Evolutionary conservation across 2,888 invertebrate species (phyloP), one percentile per base, ranked within the genome.

Genomic region (Gryllus longicercus): DNA sequence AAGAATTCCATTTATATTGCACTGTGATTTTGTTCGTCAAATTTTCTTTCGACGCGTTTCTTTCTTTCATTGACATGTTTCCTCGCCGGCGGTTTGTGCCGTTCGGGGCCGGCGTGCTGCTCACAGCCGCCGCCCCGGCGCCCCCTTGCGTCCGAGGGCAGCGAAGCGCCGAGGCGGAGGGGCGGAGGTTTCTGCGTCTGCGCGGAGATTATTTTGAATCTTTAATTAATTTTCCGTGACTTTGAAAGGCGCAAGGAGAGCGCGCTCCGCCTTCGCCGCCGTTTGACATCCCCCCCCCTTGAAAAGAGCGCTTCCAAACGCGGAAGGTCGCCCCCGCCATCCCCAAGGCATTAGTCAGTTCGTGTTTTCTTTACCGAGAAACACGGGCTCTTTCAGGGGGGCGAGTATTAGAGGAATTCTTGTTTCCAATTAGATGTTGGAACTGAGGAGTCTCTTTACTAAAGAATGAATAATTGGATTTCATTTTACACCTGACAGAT

Each of bases 261-360:
- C 4, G 11, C n/a, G 16, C n/a, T 11, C n/a, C 63, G 63, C n/a
- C 16, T 63, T 14, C n/a, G 63, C 16, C 63, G 4, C 63, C 63
- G 63, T 63, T 63, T 63, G 63, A 63, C 63, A 18, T 63, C 63
- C 63, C 63, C 63, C 51, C 11, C 51, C 51, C 63, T n/a, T 63
- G 63, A 18, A 63, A 63, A 63, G 63, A 63, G 63, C 63, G 63
- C 63, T 63, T 63, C 63, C 63, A 63, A 63, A 63, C 63, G 63
- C 1, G 63, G n/a, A n/a, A 63, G 63, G n/a, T n/a, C 63, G 63
- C 63, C 63, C 63, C 63, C 63, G 16, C 14, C 38, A 63, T 63
- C 63, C 12, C 63, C 16, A 63, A 63, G 16, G 63, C 63, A 63
- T 63, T 63, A 18, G 63, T 63, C 63, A 63, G 63, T 14, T 63